A percentile compares a stretch with the other conserved stretches of the same genome.
Evolutionary conservation across 2,888 invertebrate species (phyloP).

Genomic region (Folsomia manolachei): DNA sequence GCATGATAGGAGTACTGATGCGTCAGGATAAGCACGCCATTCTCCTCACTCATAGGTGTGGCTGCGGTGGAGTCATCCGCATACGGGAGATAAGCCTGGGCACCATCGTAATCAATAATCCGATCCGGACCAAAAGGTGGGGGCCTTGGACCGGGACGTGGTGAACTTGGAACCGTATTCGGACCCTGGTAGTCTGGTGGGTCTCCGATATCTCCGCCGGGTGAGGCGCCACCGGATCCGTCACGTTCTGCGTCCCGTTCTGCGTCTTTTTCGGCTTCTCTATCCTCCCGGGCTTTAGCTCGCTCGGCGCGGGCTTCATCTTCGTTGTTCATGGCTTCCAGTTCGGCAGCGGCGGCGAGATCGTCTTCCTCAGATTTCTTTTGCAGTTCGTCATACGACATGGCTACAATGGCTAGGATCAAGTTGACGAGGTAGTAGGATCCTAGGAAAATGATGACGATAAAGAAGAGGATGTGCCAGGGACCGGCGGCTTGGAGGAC

Average conservation of each 20-base stretch:
- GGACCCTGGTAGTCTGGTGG: slow-evolving; percentile 2
- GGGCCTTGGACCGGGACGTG: background rate
- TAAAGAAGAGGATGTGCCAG: slow-evolving; percentile 97
- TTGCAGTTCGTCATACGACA: slow-evolving; percentile 98
- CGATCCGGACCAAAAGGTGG: slow-evolving; percentile 58
- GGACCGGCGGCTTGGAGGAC: slow-evolving; percentile 91
- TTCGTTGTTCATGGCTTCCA: slow-evolving; percentile 70
- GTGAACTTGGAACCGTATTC: background rate
- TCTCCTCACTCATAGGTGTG: slow-evolving; percentile 96
- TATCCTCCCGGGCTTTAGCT: background rate
- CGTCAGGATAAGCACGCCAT: slow-evolving; percentile 89
- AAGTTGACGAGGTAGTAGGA: slow-evolving; percentile 98
- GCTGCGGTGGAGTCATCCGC: slow-evolving; percentile 97
- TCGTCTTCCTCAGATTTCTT: slow-evolving; percentile 96
- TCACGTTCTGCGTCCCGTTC: background rate
- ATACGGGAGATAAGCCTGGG: slow-evolving; percentile 82
- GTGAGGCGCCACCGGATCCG: background rate
- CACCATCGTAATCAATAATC: slow-evolving; percentile 81
- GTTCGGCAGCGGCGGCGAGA: slow-evolving; percentile 73
- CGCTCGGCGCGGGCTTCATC: slow-evolving; percentile 18
- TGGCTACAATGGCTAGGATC: slow-evolving; percentile 98
- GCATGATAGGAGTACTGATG: slow-evolving; percentile 54
- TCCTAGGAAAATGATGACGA: slow-evolving; percentile 96
- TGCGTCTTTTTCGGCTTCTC: slow-evolving; percentile 69
- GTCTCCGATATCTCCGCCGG: background rate